Percentiles rank a stretch among this genome's conserved stretches.
These are phyloP conservation scores for Petrosia ficiformis DNA, from an alignment of 37 sponge, comb jelly and placozoan genomes.

Conservation along the genomic window DNA sequence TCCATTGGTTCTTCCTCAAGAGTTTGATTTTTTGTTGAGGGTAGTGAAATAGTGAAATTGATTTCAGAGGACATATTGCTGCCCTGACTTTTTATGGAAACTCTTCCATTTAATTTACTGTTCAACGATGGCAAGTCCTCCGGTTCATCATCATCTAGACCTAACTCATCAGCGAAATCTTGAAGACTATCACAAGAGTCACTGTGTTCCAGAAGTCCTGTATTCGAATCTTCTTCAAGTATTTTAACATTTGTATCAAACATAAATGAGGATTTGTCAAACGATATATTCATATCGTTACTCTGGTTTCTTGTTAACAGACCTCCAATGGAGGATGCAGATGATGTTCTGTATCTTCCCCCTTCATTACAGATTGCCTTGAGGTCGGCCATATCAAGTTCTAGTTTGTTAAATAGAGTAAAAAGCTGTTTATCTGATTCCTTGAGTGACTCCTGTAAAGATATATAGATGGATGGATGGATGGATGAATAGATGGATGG, in stretches of 20 bases:
- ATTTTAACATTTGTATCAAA: neutral
- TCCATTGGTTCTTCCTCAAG: neutral
- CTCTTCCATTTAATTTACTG: neutral
- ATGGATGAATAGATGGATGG: neutral
- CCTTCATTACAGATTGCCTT: neutral
- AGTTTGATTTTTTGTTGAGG: neutral
- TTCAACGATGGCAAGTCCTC: neutral
- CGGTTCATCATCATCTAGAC: conserved; percentile 3
- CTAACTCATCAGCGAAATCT: neutral
- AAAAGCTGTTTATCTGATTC: conserved; percentile 38
- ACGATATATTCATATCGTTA: neutral
- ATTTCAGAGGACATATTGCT: neutral
- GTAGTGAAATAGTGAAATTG: too few relatives aligned
- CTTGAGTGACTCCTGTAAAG: conserved; percentile 37
- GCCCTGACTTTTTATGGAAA: neutral
- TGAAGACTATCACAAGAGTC: neutral
- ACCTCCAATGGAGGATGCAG: neutral
- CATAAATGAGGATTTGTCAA: neutral
- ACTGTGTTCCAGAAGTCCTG: neutral
- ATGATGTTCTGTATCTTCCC: neutral
- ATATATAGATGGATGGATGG: neutral
- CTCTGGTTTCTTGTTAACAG: neutral
- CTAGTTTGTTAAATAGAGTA: conserved; percentile 43
- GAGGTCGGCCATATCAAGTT: conserved; percentile 44
- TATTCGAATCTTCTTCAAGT: neutral